Conservation (phyloP, 2,888 invertebrate species). For the Drosophila siamana region DNA sequence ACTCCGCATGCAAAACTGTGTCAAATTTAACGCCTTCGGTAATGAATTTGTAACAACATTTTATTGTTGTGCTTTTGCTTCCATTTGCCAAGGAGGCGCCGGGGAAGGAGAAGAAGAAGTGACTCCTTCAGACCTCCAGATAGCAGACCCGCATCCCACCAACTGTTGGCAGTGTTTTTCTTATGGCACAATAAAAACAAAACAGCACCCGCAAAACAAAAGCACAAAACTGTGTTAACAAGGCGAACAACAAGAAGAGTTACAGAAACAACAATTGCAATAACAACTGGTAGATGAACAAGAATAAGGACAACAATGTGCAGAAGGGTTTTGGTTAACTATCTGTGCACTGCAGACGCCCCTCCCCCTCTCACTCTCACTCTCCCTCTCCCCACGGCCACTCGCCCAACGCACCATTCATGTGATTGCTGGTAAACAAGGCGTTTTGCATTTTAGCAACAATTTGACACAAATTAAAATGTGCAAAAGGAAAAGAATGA, state of each 20-base stretch:
- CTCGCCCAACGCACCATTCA: neutral
- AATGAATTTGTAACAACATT: slow-evolving; percentile 81
- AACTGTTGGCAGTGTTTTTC: slow-evolving; percentile 60
- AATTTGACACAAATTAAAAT: slow-evolving; percentile 82
- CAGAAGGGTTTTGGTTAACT: slow-evolving; percentile 20
- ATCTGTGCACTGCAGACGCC: neutral
- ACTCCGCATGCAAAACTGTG: slow-evolving; percentile 75
- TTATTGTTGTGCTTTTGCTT: slow-evolving; percentile 72
- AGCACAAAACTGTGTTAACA: slow-evolving; percentile 81
- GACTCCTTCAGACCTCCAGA: neutral
- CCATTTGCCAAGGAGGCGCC: neutral
- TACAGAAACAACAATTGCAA: slow-evolving; percentile 35
- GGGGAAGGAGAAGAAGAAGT: neutral
- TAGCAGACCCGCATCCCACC: slow-evolving; percentile 16
- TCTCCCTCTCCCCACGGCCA: neutral
- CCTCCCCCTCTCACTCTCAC: neutral
- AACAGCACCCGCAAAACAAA: slow-evolving; percentile 67
- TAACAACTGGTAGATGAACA: slow-evolving; percentile 42
- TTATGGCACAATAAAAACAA: slow-evolving; percentile 71
- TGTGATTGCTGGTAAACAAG: slow-evolving; percentile 60
- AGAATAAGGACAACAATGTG: slow-evolving; percentile 56
- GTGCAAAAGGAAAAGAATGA: slow-evolving; percentile 38
- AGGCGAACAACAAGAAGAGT: slow-evolving; percentile 52
- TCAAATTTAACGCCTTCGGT: slow-evolving; percentile 82
- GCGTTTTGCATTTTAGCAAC: slow-evolving; percentile 80